Evolutionary conservation across 2,888 invertebrate genomes (phyloP), one percentile per base, ranked within the genome.

Genomic region (Polia nebulosa): DNA sequence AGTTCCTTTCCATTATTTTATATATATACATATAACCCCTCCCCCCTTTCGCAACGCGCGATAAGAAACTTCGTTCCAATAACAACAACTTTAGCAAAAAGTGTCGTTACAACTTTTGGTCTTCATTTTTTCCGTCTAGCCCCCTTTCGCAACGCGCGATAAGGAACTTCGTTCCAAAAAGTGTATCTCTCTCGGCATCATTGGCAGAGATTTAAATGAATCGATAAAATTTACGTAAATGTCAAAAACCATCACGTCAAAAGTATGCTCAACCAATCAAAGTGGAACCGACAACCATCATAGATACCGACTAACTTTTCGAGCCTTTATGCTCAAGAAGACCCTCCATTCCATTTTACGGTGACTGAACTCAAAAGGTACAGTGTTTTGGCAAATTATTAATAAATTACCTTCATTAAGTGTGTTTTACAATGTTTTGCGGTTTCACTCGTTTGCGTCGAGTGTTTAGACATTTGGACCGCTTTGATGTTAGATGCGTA

Each of bases 401-500:
- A 92, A 92, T 91, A 92, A 93, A 93, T 92, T 92, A 90, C 88
- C 89, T 87, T 89, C 90, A 92, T 92, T 92, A 92, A 84, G 85
- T 55, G 76, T 90, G 91, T 91, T 93, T 89, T 88, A 87, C 85
- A 91, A 91, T 92, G 92, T 90, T 92, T 87, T 90, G 92, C 81
- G 92, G 93, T 90, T 79, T 69, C 49, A 79, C 85, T 85, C 85
- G 88, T 91, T 92, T 89, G 88, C 86, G 80, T 85, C 77, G 88
- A 92, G 89, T 89, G 89, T 87, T 89, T 84, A 73, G 79, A 87
- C 88, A 88, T 85, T 85, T 78, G 78, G 81, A 82, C 84, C 84
- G 84, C 89, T 91, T 91, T 90, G 87, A 88, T 90, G 90, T 89
- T 88, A 78, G 69, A 76, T 84, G 76, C 72, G 79, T 58, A 75